Evolutionary conservation across 53 echinoderm and acorn worm genomes (phyloP), one percentile per base, ranked within the genome.

Genomic region (Crossaster papposus): DNA sequence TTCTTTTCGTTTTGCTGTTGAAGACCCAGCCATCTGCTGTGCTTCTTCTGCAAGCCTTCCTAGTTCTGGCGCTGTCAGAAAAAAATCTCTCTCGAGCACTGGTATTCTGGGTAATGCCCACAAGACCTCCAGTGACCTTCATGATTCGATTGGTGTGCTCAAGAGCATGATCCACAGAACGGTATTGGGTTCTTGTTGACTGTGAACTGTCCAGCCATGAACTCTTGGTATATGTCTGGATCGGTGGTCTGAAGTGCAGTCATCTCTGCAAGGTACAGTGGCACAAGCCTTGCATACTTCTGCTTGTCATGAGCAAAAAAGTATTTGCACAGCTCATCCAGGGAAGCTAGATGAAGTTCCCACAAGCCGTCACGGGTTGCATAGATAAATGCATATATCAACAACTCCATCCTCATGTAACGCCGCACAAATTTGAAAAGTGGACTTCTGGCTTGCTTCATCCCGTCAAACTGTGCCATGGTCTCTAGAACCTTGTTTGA

Each of bases 91-190:
- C 31, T 22, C 71, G 36, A 14, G 89, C 89, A 70, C 30, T 64
- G 2, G 29, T 51, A 36, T 80, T 89, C 28, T 38, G 83, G 29
- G 83, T 83, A 5, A 90, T 71, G 23, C 83, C 90, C 20, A 31
- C 30, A 29, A 90, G 55, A 72, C 90, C 90, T 37, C 83, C 90
- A n/a, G 36, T 34, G n/a, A 91, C 77, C 77, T 91, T 91, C 91
- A 91, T 91, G 15, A n/a, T 35, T 32, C 84, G 54, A 77, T 91
- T 91, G 44, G 75, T 65, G 34, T 91, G 79, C 54, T 85, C 85
- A n/a, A 91, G 31, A 11, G 78, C 91, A 75, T 91, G 91, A 62
- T 91, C 85, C 63, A 81, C 91, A 91, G 63, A 91, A 91, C 14
- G 91, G 79, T 15, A 78, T 44, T 36, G 28, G 30, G 32, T 77